These are phyloP conservation scores for Rhipidura dahli DNA, from an alignment of 2,113 vertebrate genomes.

Conservation along the genomic window DNA sequence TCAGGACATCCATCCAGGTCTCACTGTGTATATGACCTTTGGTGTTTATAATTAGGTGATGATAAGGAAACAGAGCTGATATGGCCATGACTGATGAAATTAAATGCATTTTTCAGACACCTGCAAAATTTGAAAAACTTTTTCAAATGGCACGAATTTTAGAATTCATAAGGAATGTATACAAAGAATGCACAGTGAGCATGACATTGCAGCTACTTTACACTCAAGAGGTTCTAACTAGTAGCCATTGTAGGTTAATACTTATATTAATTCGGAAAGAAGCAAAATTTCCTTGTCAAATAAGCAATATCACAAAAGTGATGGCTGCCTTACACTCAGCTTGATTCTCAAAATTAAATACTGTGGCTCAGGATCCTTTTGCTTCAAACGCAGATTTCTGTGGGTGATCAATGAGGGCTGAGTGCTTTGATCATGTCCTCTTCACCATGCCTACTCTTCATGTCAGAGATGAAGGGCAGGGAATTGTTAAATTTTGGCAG, in stretches of 20 bases:
- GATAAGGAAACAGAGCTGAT: neutral
- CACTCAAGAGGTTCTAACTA: neutral
- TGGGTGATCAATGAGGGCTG: neutral
- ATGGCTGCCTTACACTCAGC: neutral
- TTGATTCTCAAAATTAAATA: neutral
- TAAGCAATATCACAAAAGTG: neutral
- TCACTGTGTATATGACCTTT: neutral
- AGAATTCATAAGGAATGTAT: neutral
- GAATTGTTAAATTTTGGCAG: neutral
- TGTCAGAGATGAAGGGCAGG: neutral
- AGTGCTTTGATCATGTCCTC: neutral
- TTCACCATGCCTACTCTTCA: neutral
- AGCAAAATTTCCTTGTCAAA: neutral
- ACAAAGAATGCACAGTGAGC: neutral
- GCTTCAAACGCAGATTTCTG: neutral
- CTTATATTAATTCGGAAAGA: neutral
- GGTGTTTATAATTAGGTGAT: neutral
- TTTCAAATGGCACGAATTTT: neutral
- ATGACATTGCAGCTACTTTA: neutral
- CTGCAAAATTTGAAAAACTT: neutral
- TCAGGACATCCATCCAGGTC: neutral
- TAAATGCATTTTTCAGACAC: neutral
- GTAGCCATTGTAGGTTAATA: neutral
- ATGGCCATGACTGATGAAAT: neutral
- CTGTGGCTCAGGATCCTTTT: neutral